Evolutionary conservation across 2,797 vertebrate genomes (phyloP), one percentile per base, ranked within the genome.

Genomic region (Pseudomugil gertrudae): DNA sequence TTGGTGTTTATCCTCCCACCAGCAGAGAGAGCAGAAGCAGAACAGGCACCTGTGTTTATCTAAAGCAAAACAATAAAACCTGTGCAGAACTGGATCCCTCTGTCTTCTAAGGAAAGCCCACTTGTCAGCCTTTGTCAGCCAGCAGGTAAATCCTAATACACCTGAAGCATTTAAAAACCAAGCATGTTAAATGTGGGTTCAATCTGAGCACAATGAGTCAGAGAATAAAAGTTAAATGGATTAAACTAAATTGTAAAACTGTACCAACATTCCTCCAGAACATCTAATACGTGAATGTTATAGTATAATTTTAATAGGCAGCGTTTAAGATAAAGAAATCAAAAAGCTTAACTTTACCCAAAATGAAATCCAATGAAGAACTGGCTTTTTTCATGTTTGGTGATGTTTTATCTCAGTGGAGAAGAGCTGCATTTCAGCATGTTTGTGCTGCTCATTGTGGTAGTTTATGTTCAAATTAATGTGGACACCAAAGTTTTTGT

Each of bases 1-100:
- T 74, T 71, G 79, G 55, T 73, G 80, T 88, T 89, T 81, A 88
- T 81, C 71, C 84, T 93, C 88, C 86, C 82, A 84, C 83, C 87
- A 92, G 84, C 84, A 85, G 84, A 61, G 87, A 88, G 90, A 89
- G 88, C 78, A 66, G 66, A 88, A 89, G 87, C 87, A 84, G 76
- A 90, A 86, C 93, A 94, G 94, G 92, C 93, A 94, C 92, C 80
- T 88, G 91, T 93, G 91, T 93, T 92, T 90, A 85, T 90, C 92
- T 90, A 93, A 91, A 92, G 87, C 86, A 85, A 87, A 83, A 88
- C 54, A 81, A 84, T 68, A 68, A 80, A 87, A 87, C 38, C 21
- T 79, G 76, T 83, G 79, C 78, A 83, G 81, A 74, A 54, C 79
- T 82, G 86, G 88, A 92, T 89, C 79, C 69, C 70, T 80, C 51